These are phyloP conservation scores for Dasypogon diadema DNA, from an alignment of 2,888 invertebrate genomes.

Conservation along the genomic window DNA sequence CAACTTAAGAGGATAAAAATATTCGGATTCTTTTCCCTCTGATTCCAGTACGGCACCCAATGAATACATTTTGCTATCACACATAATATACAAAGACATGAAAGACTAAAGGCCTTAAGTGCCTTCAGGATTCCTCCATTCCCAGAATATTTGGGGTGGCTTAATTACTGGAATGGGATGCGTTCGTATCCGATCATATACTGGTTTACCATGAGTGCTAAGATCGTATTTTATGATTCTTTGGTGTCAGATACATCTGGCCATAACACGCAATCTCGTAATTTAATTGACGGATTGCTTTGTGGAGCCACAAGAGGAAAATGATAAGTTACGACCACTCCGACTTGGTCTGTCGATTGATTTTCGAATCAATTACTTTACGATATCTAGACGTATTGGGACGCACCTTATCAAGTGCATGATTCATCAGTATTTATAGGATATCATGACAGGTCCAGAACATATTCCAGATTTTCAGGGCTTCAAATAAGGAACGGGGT, in stretches of 20 bases:
- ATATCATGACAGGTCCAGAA: neutral
- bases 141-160: neutral
- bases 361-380: constrained; percentile 38
- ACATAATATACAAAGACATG: neutral
- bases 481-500: neutral
- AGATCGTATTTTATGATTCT: constrained; percentile 44
- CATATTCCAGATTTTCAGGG: neutral
- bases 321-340: constrained; percentile 30
- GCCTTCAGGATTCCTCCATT: neutral
- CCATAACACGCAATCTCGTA: constrained; percentile 45
- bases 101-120: neutral
- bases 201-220: neutral
- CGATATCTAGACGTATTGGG: neutral
- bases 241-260: constrained; percentile 43
- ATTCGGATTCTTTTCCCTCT: neutral
- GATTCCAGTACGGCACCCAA: neutral
- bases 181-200: constrained; percentile 11
- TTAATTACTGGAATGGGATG: constrained; percentile 13
- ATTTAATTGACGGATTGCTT: constrained; percentile 48
- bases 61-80: constrained; percentile 18
- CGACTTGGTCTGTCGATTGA: constrained; percentile 16
- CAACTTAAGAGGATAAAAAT: neutral
- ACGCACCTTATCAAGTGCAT: constrained; percentile 28
- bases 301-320: constrained; percentile 8
- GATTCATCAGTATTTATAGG: constrained; percentile 38